These are phyloP conservation scores for Drosophila erecta DNA, from an alignment of 1,140 invertebrate genomes.

Conservation along the genomic window DNA sequence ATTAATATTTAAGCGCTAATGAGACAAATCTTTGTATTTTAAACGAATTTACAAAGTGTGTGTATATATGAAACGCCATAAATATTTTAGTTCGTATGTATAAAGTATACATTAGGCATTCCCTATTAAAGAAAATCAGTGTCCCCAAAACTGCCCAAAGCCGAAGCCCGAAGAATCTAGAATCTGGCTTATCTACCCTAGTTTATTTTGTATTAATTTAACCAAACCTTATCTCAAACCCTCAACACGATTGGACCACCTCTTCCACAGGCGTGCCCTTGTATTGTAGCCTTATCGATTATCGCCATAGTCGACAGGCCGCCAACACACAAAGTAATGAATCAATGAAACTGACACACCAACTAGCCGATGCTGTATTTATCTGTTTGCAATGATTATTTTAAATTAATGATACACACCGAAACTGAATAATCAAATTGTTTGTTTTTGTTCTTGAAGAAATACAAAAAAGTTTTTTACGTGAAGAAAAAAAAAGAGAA, in stretches of 20 bases:
- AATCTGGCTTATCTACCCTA: conserved; percentile 11
- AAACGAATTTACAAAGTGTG: conserved; percentile 55
- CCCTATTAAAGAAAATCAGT: conserved; percentile 52
- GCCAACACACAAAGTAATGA: conserved; percentile 27
- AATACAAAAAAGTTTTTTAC: conserved; percentile 82
- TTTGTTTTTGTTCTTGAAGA: conserved; percentile 80
- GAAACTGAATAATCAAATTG: conserved; percentile 78
- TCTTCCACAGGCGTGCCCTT: conserved; percentile 19
- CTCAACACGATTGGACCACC: conserved; percentile 14
- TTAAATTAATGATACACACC: conserved; percentile 67
- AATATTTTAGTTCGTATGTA: conserved; percentile 78
- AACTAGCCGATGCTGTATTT: conserved; percentile 65
- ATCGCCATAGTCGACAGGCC: conserved; percentile 26
- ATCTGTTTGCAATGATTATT: conserved; percentile 82
- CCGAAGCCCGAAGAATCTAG: conserved; percentile 11
- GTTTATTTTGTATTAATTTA: conserved; percentile 20
- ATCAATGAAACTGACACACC: conserved; percentile 37
- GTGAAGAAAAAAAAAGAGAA: conserved; percentile 65
- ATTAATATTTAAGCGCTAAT: conserved; percentile 72
- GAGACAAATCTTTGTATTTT: conserved; percentile 71
- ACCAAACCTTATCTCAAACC: background rate
- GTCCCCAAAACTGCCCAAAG: conserved; percentile 14
- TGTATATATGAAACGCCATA: conserved; percentile 76
- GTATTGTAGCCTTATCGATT: conserved; percentile 35
- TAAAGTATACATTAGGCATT: conserved; percentile 74